Percentiles rank a stretch among this genome's conserved stretches.
These are phyloP conservation scores for Anthrax anthrax DNA, from an alignment of 2,888 invertebrate genomes.

Conservation along the genomic window DNA sequence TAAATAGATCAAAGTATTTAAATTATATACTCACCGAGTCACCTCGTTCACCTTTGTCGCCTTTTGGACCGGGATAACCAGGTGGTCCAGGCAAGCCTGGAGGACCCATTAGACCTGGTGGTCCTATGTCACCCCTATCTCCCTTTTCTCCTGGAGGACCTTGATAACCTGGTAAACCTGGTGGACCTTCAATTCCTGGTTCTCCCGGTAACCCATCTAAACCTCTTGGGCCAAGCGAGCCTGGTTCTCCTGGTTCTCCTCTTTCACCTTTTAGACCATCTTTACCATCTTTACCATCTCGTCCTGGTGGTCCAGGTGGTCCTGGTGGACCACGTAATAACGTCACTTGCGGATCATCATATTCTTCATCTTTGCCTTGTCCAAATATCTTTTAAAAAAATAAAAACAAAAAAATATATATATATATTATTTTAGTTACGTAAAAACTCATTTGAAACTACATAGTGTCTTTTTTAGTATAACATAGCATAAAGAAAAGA, in stretches of 20 bases:
- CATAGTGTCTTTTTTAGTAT: no score
- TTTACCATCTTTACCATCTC: conserved; percentile 31
- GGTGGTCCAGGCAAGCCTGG: conserved; percentile 72
- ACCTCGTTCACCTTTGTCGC: conserved; percentile 84
- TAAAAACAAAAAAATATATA: conserved; percentile 5
- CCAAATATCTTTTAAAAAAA: conserved; percentile 27
- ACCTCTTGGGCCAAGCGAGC: conserved; percentile 61
- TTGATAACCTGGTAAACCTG: conserved; percentile 58
- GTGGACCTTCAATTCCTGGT: conserved; percentile 76
- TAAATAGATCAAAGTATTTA: conserved; percentile 5
- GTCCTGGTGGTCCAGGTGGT: conserved; percentile 39
- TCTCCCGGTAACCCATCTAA: conserved; percentile 60
- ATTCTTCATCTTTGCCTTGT: conserved; percentile 35
- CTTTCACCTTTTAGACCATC: conserved; percentile 38
- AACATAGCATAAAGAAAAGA: no score
- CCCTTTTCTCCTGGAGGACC: conserved; percentile 83
- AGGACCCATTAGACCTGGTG: conserved; percentile 87
- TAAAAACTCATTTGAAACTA: no score
- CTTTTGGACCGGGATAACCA: conserved; percentile 78
- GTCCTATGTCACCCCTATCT: conserved; percentile 68
- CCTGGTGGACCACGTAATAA: conserved; percentile 51
- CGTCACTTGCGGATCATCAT: conserved; percentile 36
- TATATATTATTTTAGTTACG: no score
- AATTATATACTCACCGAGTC: conserved; percentile 61
- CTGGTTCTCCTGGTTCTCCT: conserved; percentile 65